Evolutionary conservation across 2,797 vertebrate species (phyloP).

Genomic region (Scolopax rusticola): DNA sequence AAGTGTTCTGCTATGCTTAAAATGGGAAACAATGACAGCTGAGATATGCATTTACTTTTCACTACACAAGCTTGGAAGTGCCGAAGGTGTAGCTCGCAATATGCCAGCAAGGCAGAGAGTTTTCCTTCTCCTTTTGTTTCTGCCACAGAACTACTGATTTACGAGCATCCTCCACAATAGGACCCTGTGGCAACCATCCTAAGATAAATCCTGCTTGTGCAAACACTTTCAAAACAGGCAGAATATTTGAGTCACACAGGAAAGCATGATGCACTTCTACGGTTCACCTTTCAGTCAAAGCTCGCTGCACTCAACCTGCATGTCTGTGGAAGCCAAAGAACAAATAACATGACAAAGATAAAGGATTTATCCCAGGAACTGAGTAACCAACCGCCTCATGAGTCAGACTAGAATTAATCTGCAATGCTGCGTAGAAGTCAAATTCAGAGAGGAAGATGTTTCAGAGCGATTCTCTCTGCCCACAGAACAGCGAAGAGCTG

Average conservation of each 20-base stretch:
- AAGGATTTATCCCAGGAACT: slow-evolving; percentile 6
- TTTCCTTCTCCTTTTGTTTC: slow-evolving; percentile 31
- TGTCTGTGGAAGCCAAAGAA: neutral
- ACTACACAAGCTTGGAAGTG: neutral
- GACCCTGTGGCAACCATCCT: neutral
- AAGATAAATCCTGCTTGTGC: slow-evolving; percentile 38
- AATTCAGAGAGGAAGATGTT: neutral
- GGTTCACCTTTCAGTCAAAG: neutral
- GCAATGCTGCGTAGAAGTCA: neutral
- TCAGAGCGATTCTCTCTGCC: neutral
- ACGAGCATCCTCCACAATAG: neutral
- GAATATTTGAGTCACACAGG: slow-evolving; percentile 52
- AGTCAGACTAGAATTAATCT: neutral
- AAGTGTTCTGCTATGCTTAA: neutral
- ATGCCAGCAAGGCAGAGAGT: neutral
- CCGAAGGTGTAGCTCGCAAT: neutral
- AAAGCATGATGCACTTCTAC: neutral
- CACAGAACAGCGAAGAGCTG: neutral
- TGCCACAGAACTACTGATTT: slow-evolving; percentile 40
- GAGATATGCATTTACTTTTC: neutral
- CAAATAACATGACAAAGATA: neutral
- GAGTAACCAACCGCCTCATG: neutral
- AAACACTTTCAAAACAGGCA: slow-evolving; percentile 50
- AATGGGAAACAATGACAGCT: neutral
- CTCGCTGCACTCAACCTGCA: neutral